These are phyloP conservation scores for Yoshiicerus persimilis DNA, from an alignment of 1,140 invertebrate species.

Conservation along the genomic window DNA sequence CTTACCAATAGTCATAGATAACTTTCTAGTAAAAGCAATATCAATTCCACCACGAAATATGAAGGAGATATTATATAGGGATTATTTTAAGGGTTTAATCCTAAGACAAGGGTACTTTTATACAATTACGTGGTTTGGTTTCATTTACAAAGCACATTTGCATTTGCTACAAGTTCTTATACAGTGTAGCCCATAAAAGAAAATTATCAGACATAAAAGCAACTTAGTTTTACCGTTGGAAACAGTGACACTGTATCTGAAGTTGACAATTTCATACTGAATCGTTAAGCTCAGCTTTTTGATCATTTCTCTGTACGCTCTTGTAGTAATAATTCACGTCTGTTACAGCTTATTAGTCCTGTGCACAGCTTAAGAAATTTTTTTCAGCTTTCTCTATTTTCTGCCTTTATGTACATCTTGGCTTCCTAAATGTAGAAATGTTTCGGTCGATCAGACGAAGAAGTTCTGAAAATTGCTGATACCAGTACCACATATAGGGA, in stretches of 20 bases:
- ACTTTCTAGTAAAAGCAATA: too few relatives aligned
- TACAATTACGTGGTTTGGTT: not conserved
- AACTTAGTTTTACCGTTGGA: not conserved
- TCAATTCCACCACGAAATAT: too few relatives aligned
- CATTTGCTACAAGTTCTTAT: not conserved
- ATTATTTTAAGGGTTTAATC: not conserved
- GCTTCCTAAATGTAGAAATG: not conserved
- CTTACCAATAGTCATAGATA: too few relatives aligned
- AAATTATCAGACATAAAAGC: not conserved
- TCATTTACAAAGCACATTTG: not conserved
- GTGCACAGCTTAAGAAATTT: conserved; percentile 23
- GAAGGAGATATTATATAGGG: not conserved
- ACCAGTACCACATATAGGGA: not conserved
- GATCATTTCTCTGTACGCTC: not conserved
- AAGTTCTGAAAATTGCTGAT: not conserved
- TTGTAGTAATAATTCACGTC: conserved; percentile 2
- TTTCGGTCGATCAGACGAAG: not conserved
- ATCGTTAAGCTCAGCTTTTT: not conserved
- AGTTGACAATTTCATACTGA: conserved; percentile 6
- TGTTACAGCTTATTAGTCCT: conserved; percentile 31
- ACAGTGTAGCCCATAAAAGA: not conserved
- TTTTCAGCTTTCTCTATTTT: not conserved
- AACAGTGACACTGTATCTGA: conserved; percentile 1
- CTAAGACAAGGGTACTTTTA: not conserved
- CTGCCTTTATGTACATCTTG: not conserved